phyloP scores from a whole-genome alignment of 2,113 vertebrate genomes.

The Mormoops blainvillei region DNA sequence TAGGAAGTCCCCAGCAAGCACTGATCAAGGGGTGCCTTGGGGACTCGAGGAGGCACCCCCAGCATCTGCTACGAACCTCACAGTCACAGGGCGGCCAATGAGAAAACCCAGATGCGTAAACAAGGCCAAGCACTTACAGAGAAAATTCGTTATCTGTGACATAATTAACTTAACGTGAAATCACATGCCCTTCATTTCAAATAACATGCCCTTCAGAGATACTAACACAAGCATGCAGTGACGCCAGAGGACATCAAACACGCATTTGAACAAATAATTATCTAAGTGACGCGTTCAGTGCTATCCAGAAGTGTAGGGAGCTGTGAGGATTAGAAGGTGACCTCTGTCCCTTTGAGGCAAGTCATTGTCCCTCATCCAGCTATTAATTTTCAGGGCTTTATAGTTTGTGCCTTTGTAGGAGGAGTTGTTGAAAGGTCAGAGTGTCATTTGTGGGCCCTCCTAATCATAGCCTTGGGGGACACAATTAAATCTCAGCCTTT shows the following conservation, averaged over 20 bases:
- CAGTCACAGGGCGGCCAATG: no score
- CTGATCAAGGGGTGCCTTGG: no score
- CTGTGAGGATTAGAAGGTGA: neutral
- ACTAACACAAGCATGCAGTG: accelerated
- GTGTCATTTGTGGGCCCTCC: neutral
- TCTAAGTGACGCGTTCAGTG: neutral
- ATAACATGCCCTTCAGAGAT: neutral
- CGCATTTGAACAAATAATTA: neutral
- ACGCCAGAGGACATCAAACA: neutral
- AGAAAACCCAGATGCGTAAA: no score
- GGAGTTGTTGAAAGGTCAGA: no score
- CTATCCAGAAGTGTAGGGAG: neutral
- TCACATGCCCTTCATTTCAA: no score
- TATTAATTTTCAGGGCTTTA: neutral
- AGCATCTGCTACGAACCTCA: no score
- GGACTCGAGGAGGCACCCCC: no score
- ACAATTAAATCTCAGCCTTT: neutral
- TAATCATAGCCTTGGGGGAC: neutral
- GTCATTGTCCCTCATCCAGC: neutral
- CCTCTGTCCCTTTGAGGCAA: neutral
- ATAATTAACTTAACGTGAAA: neutral
- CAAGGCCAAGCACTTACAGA: no score
- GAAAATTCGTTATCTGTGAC: neutral
- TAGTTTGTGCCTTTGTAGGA: neutral
- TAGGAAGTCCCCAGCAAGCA: no score